Conservation (phyloP, 2,888 invertebrate species). For the Synanthedon tipuliformis region DNA sequence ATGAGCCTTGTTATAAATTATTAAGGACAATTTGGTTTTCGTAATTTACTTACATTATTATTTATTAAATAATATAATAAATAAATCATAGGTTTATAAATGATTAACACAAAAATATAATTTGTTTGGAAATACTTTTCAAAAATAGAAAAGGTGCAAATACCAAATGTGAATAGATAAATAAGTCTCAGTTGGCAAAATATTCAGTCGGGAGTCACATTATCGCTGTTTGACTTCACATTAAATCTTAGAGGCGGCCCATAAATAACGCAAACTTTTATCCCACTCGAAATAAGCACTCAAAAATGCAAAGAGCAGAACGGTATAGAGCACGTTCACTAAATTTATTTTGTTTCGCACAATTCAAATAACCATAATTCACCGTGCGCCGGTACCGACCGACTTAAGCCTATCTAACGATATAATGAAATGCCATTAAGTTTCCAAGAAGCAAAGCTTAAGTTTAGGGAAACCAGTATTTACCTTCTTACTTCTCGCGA, state of each 20-base stretch:
- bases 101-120: too few species aligned
- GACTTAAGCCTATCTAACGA: conserved; percentile 66
- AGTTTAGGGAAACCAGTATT: conserved; percentile 48
- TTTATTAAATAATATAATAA: too few species aligned
- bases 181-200: conserved; percentile 25
- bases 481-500: conserved; percentile 47
- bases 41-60: too few species aligned
- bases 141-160: background rate
- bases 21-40: too few species aligned
- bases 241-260: conserved; percentile 63
- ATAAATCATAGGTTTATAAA: too few species aligned
- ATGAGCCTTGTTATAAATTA: conserved; percentile 40
- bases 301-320: conserved; percentile 71
- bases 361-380: conserved; percentile 71
- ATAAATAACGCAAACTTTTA: conserved; percentile 70
- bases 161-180: background rate
- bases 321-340: conserved; percentile 67
- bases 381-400: conserved; percentile 34
- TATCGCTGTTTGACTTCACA: conserved; percentile 69
- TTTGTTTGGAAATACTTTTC: background rate
- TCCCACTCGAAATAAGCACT: conserved; percentile 69
- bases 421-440: conserved; percentile 68
- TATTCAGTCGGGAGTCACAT: conserved; percentile 34
- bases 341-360: conserved; percentile 71
- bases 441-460: conserved; percentile 48